Base-by-base conservation (phyloP, 2,888 invertebrate species). In the Pseudoips prasinana region DNA sequence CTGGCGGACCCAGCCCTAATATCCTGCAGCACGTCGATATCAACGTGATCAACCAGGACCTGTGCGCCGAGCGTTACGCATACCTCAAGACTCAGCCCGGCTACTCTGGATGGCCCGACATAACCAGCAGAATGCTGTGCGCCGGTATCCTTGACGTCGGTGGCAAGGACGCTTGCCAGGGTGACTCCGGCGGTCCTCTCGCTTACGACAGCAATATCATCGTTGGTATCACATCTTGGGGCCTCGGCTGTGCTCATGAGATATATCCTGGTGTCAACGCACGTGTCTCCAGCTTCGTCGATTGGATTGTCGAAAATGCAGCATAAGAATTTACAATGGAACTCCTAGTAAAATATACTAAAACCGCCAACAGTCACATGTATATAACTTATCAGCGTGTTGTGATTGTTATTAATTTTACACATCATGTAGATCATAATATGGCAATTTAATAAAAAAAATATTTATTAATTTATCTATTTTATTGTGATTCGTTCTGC, bases 171-270 rank as follows among this genome's bases (percentile, higher is more conserved):
- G 64, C 77, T 4, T 85, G 85, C 56, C 77, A 86, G 63, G 90
- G 88, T n/a, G 90, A 90, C 69, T 83, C 85, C 30, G 90, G 90
- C 6, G 90, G 90, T 9, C 90, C 90, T n/a, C 62, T 90, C 1
- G 25, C 23, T 7, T 67, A 80, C 59, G 46, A 63, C 14, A 64
- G 72, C 10, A 39, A 73, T 32, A 62, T 76, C 32, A 39, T 87
- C 27, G 75, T 89, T 42, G 89, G 90, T 8, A 49, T 90, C 43
- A 77, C 80, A 7, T 90, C 90, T 11, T 90, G 89, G 82, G 89
- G 89, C 47, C 77, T 60, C 45, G 67, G 76, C 8, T 90, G 90
- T 52, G 90, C 82, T 3, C 55, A 81, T 40, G 55, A 68, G 1
- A 47, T 49, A 45, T 90, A 83, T 58, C 90, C 90, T 3, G 89